A percentile compares a stretch with the other conserved stretches of the same genome.
Evolutionary conservation across 2,113 vertebrate genomes (phyloP).

Genomic region (Ia io): DNA sequence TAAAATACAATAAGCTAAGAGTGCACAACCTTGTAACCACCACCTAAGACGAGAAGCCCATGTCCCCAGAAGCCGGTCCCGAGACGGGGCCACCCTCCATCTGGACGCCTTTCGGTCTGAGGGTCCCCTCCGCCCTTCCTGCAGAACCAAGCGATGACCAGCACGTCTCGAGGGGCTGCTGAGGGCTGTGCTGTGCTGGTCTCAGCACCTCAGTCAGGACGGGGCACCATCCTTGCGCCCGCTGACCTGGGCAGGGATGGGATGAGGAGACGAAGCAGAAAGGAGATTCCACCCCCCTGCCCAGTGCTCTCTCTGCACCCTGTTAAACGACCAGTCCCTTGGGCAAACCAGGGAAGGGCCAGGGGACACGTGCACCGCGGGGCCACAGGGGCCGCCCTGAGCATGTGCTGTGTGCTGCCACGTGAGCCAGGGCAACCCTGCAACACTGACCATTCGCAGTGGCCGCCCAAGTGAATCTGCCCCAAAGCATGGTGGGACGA

Average conservation of each 20-base stretch:
- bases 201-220: not conserved
- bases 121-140: not conserved
- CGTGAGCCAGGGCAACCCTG: not conserved
- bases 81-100: not conserved
- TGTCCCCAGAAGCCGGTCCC: not conserved
- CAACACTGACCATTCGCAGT: not conserved
- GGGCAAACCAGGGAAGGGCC: not conserved
- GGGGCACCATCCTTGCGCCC: not conserved
- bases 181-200: not conserved
- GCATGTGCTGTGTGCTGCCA: not conserved
- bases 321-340: not conserved
- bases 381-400: not conserved
- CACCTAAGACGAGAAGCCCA: not conserved
- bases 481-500: not conserved
- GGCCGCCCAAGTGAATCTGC: rapidly evolving
- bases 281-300: not conserved
- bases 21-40: not conserved
- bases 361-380: not conserved
- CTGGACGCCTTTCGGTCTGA: not conserved
- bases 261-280: not conserved
- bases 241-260: not conserved
- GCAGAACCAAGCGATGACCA: too few species aligned
- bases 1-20: not conserved
- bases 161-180: too few species aligned
- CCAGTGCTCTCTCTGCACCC: not conserved